phyloP scores from a whole-genome alignment of 37 sponge, comb jelly and placozoan species.

The Chondrosia reniformis region DNA sequence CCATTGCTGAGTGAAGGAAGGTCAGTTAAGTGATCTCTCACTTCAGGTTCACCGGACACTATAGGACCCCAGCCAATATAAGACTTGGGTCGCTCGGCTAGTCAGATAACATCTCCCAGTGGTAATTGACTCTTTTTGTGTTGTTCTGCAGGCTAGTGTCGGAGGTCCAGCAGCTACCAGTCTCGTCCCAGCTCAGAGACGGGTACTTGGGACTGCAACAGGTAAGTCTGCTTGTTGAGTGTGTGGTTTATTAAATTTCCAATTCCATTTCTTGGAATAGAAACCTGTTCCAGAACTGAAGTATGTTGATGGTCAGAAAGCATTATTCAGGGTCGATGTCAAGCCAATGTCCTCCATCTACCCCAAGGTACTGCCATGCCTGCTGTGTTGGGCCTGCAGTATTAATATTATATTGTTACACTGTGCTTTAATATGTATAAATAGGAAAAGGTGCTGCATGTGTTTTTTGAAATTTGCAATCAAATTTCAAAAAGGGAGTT shows the following conservation, averaged over 20 bases:
- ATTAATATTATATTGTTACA: too few species aligned
- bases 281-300: constrained; percentile 44
- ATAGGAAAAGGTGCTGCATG: too few species aligned
- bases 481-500: too few species aligned
- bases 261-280: constrained; percentile 1
- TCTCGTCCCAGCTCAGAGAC: constrained; percentile 49
- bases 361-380: too few species aligned
- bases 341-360: constrained; percentile 66
- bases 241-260: background rate
- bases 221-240: background rate
- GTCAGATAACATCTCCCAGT: too few species aligned
- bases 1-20: constrained; percentile 70
- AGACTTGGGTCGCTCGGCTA: too few species aligned
- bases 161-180: constrained; percentile 46
- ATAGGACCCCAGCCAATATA: too few species aligned
- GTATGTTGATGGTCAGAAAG: constrained; percentile 76
- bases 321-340: constrained; percentile 53
- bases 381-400: too few species aligned
- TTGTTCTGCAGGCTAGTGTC: constrained; percentile 26
- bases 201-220: constrained; percentile 36
- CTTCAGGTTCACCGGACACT: too few species aligned
- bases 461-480: too few species aligned
- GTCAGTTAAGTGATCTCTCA: constrained; percentile 40
- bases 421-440: too few species aligned
- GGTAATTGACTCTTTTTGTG: background rate